Evolutionary conservation across 2,113 vertebrate genomes (phyloP).

Genomic region (Alethe diademata): DNA sequence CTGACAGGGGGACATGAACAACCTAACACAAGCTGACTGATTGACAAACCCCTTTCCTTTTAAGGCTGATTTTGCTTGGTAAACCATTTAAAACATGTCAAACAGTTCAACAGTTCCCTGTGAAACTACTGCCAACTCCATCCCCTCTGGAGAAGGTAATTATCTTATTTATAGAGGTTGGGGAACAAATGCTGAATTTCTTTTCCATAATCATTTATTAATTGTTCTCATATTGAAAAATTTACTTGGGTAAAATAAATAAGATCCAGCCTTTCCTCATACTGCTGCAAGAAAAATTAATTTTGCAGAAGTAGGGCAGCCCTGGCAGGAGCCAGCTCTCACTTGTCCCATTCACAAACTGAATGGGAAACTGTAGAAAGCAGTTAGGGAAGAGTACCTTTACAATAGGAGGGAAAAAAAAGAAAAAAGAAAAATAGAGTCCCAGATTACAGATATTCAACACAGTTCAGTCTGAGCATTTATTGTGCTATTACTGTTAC

Average conservation of each 20-base stretch:
- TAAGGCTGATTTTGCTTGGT: not conserved
- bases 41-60: not conserved
- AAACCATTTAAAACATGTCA: conserved; percentile 9
- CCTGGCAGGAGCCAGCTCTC: not conserved
- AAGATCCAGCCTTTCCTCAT: not conserved
- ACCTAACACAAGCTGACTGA: not conserved
- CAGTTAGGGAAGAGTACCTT: not conserved
- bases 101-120: not conserved
- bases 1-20: not conserved
- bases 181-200: not conserved
- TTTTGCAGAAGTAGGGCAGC: not conserved
- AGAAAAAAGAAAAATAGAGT: not conserved
- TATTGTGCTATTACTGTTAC: not conserved
- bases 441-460: not conserved
- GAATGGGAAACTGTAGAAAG: not conserved
- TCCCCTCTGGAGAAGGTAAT: conserved; percentile 15
- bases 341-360: rapidly evolving
- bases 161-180: conserved; percentile 3
- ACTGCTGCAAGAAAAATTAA: not conserved
- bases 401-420: rapidly evolving
- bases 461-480: not conserved
- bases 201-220: conserved; percentile 32
- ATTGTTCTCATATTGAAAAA: conserved; percentile 42
- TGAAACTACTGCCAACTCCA: not conserved
- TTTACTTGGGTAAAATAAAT: not conserved